These are phyloP conservation scores for Stictocephala bisonia DNA, from an alignment of 2,888 invertebrate genomes.

Conservation along the genomic window DNA sequence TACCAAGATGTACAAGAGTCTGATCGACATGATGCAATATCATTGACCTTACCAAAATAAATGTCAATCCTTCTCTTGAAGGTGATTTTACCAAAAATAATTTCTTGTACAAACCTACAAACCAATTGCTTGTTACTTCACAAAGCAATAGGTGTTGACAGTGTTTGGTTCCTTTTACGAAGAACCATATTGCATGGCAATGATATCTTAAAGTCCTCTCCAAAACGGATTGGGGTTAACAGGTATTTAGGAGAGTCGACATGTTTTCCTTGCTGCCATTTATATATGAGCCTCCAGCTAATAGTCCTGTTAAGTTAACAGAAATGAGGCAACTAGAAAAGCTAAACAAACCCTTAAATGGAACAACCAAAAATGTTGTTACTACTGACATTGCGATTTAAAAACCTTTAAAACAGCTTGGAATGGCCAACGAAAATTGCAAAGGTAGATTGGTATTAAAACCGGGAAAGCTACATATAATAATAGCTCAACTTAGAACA, in stretches of 20 bases:
- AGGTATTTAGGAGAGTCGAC: background rate
- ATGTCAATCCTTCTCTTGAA: no score
- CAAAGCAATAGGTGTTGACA: no score
- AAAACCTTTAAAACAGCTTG: background rate
- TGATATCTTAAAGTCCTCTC: no score
- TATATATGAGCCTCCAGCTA: background rate
- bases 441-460: no score
- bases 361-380: background rate
- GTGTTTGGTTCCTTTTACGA: no score
- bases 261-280: background rate
- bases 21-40: no score
- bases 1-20: no score
- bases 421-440: background rate
- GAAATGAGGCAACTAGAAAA: background rate
- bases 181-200: no score
- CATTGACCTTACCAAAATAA: no score
- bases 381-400: background rate
- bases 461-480: background rate
- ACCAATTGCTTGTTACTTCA: no score
- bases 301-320: background rate
- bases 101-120: no score
- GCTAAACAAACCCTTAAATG: background rate
- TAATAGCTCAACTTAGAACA: background rate
- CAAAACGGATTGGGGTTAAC: conserved; percentile 10
- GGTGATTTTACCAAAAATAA: no score